A percentile compares a stretch with the other conserved stretches of the same genome.
Conservation (phyloP, 2,113 vertebrate genomes). For the Chauna torquata region DNA sequence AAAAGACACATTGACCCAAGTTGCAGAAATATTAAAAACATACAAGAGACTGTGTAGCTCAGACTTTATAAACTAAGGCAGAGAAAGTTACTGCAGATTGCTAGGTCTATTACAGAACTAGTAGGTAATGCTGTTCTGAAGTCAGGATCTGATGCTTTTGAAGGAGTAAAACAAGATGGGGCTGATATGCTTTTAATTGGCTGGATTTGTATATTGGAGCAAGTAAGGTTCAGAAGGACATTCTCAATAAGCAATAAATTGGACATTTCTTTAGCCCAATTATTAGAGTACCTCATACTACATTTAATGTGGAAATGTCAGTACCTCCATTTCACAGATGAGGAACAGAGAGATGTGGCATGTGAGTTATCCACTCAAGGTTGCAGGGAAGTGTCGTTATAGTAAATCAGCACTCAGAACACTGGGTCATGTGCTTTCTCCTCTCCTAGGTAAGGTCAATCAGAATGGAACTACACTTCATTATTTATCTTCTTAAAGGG, state of each 20-base stretch:
- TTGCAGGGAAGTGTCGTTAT: not conserved
- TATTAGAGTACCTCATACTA: not conserved
- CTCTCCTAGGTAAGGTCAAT: not conserved
- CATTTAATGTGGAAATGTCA: not conserved
- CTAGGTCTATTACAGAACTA: not conserved
- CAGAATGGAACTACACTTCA: not conserved
- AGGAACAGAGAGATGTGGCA: not conserved
- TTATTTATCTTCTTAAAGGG: not conserved
- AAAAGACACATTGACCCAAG: not conserved
- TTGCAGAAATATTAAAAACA: conserved; percentile 7
- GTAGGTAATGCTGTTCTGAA: not conserved
- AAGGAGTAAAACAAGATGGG: not conserved
- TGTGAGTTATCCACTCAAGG: not conserved
- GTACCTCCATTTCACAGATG: not conserved
- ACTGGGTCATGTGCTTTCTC: not conserved
- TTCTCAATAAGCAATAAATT: not conserved
- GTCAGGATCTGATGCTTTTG: not conserved
- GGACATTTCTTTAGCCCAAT: not conserved
- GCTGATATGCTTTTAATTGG: not conserved
- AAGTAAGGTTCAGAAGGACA: not conserved
- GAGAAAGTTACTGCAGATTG: not conserved
- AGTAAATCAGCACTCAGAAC: not conserved
- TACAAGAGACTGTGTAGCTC: not conserved
- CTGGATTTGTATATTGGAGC: not conserved
- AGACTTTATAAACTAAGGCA: not conserved